Evolutionary conservation across 1,140 invertebrate species (phyloP).

Genomic region (Anastrepha ludens): DNA sequence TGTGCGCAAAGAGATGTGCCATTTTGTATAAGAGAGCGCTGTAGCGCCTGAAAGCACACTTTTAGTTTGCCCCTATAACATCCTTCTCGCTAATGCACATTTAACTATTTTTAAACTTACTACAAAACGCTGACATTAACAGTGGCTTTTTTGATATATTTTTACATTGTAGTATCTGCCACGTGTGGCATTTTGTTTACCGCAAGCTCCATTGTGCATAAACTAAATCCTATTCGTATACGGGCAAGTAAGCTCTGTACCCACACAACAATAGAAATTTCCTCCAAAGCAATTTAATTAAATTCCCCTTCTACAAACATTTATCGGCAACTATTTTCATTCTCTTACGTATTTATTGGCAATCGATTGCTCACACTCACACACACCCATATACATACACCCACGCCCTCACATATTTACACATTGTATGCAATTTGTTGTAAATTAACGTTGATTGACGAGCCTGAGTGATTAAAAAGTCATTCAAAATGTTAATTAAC

Average conservation of each 20-base stretch:
- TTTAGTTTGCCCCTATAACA: no score
- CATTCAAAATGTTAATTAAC: constrained; percentile 36
- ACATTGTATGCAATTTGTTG: constrained; percentile 19
- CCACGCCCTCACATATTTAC: background rate
- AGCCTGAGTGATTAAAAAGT: constrained; percentile 29
- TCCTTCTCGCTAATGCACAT: no score
- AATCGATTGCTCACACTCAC: no score
- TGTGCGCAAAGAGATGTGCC: no score
- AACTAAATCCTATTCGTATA: background rate
- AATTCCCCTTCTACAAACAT: background rate
- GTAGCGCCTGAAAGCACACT: no score
- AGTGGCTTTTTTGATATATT: no score
- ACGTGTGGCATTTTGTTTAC: background rate
- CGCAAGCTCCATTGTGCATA: background rate
- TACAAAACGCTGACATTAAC: no score
- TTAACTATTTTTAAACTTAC: no score
- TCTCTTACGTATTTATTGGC: background rate
- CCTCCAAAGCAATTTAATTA: constrained; percentile 3
- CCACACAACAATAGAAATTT: no score
- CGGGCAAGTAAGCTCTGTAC: no score
- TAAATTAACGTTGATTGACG: constrained; percentile 12
- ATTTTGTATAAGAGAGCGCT: no score
- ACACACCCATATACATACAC: background rate
- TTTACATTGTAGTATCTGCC: background rate
- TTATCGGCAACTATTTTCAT: background rate